A percentile compares a stretch with the other conserved stretches of the same genome.
These are phyloP conservation scores for Takifugu flavidus DNA, from an alignment of 2,113 vertebrate genomes.

Conservation along the genomic window DNA sequence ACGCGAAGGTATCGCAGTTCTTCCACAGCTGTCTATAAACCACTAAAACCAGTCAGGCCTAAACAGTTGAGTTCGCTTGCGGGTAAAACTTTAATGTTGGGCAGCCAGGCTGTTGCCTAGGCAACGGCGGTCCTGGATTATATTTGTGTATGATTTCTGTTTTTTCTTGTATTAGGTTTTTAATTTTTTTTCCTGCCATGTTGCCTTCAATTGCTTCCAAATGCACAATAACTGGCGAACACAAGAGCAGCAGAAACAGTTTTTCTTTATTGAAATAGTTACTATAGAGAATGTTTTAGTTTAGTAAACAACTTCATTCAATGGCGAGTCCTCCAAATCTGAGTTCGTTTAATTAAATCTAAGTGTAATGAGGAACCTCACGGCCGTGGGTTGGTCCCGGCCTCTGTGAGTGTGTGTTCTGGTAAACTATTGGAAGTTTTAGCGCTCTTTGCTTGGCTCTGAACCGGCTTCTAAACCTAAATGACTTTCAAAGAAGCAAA, in stretches of 20 bases:
- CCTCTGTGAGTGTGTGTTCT: constrained; percentile 35
- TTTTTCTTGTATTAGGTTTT: no score
- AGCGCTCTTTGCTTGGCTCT: constrained; percentile 46
- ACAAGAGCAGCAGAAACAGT: constrained; percentile 1
- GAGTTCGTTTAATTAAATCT: constrained; percentile 64
- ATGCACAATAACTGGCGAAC: neutral
- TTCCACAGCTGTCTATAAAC: constrained; percentile 40
- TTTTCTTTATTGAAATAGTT: no score
- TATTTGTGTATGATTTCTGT: no score
- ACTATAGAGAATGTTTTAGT: no score
- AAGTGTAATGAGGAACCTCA: constrained; percentile 53
- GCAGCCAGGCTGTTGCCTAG: no score
- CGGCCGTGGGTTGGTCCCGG: constrained; percentile 8
- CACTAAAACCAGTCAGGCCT: no score
- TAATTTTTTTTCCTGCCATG: no score
- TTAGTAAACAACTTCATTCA: constrained; percentile 6
- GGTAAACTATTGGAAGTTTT: constrained; percentile 62
- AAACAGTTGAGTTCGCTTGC: no score
- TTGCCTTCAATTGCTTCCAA: no score
- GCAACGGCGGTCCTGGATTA: no score
- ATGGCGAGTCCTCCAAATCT: constrained; percentile 35
- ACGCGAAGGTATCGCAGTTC: constrained; percentile 26
- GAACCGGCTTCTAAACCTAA: constrained; percentile 36
- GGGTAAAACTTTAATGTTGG: no score
- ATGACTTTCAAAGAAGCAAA: constrained; percentile 55